A percentile compares a stretch with the other conserved stretches of the same genome.
phyloP scores from a whole-genome alignment of 2,113 vertebrate species.

The Eolophus roseicapilla region DNA sequence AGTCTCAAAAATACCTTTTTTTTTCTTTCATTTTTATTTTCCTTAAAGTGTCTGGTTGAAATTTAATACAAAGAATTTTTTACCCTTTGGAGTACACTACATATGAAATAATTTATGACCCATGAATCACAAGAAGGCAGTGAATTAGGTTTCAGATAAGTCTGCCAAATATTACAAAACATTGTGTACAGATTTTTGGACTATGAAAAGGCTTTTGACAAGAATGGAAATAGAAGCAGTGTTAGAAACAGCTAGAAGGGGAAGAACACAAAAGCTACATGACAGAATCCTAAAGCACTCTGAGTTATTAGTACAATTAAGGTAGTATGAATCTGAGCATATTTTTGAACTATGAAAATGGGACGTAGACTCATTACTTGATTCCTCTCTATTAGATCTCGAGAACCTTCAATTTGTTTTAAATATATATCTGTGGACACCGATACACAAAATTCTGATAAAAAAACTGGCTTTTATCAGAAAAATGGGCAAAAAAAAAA shows the following conservation, averaged over 20 bases:
- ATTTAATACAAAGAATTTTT: conserved; percentile 71
- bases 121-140: conserved; percentile 74
- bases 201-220: conserved; percentile 79
- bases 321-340: conserved; percentile 49
- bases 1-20: conserved; percentile 32
- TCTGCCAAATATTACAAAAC: conserved; percentile 76
- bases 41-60: conserved; percentile 56
- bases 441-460: not conserved
- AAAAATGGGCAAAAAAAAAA: not conserved
- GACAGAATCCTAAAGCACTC: conserved; percentile 54
- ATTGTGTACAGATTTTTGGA: conserved; percentile 71
- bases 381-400: conserved; percentile 30
- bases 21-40: not conserved
- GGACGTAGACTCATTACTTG: conserved; percentile 49
- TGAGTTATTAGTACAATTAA: conserved; percentile 60
- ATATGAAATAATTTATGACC: conserved; percentile 76
- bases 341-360: conserved; percentile 40
- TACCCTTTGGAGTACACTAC: conserved; percentile 72
- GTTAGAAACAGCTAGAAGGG: conserved; percentile 64
- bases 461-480: not conserved
- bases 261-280: conserved; percentile 65
- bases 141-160: conserved; percentile 75
- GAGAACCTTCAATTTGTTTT: conserved; percentile 35
- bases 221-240: conserved; percentile 71
- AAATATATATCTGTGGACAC: not conserved